phyloP scores from a whole-genome alignment of 2,113 vertebrate genomes.

The Bubo bubo region DNA sequence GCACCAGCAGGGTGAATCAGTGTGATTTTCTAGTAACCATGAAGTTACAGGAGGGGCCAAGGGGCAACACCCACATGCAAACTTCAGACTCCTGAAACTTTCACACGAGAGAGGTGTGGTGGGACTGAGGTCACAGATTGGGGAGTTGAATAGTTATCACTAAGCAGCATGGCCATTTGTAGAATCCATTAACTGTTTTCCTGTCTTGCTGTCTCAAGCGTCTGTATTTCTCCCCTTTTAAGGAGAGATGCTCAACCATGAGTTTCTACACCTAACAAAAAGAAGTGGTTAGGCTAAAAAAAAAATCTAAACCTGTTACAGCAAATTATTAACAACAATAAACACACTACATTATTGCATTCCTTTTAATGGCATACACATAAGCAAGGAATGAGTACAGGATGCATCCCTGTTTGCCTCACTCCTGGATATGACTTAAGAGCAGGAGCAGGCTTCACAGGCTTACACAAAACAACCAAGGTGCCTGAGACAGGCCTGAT shows the following conservation, averaged over 20 bases:
- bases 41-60: background rate
- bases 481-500: background rate
- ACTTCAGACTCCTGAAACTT: background rate
- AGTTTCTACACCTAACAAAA: background rate
- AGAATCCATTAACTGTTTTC: background rate
- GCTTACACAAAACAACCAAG: background rate
- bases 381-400: background rate
- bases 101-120: background rate
- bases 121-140: background rate
- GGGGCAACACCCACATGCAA: background rate
- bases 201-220: background rate
- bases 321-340: background rate
- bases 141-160: background rate
- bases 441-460: background rate
- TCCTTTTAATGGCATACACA: background rate
- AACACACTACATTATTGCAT: background rate
- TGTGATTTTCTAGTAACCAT: background rate
- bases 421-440: background rate
- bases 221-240: background rate
- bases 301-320: background rate
- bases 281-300: background rate
- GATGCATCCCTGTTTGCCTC: background rate
- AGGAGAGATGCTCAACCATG: background rate
- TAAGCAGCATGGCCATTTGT: background rate
- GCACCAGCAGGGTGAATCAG: background rate